Percentiles rank a stretch among this genome's conserved stretches.
These are phyloP conservation scores for Tetragnatha versicolor DNA, from an alignment of 1,140 invertebrate genomes.

Conservation along the genomic window DNA sequence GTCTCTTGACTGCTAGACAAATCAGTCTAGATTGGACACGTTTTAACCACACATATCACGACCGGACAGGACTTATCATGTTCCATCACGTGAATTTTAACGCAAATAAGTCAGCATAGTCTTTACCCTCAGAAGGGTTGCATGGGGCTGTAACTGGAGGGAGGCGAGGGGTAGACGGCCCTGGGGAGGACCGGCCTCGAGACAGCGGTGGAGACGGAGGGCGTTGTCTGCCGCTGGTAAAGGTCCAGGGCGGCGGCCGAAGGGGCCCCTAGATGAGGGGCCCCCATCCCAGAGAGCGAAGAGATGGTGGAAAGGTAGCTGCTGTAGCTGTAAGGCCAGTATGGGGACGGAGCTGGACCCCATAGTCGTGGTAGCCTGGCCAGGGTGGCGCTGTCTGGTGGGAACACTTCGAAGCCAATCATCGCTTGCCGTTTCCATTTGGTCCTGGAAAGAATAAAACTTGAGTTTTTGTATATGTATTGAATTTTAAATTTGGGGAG, in stretches of 20 bases:
- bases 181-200: slow-evolving; percentile 37
- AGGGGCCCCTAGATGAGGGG: background rate
- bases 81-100: background rate
- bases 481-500: no score
- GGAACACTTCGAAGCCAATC: slow-evolving; percentile 55
- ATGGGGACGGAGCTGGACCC: slow-evolving; percentile 44
- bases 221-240: slow-evolving; percentile 45
- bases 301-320: slow-evolving; percentile 53
- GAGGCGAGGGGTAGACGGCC: slow-evolving; percentile 29
- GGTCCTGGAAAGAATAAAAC: slow-evolving; percentile 44
- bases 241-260: slow-evolving; percentile 33
- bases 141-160: slow-evolving; percentile 22
- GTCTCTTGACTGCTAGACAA: no score
- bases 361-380: slow-evolving; percentile 37
- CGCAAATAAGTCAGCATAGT: background rate
- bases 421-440: slow-evolving; percentile 58
- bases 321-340: slow-evolving; percentile 54
- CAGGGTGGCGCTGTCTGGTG: slow-evolving; percentile 21
- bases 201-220: background rate
- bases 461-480: no score
- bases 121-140: slow-evolving; percentile 34
- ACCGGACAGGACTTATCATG: background rate
- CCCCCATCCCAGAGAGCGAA: slow-evolving; percentile 39
- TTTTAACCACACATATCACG: no score
- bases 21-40: no score